Evolutionary conservation across 2,113 vertebrate genomes (phyloP).

Genomic region (Cathartes aura): DNA sequence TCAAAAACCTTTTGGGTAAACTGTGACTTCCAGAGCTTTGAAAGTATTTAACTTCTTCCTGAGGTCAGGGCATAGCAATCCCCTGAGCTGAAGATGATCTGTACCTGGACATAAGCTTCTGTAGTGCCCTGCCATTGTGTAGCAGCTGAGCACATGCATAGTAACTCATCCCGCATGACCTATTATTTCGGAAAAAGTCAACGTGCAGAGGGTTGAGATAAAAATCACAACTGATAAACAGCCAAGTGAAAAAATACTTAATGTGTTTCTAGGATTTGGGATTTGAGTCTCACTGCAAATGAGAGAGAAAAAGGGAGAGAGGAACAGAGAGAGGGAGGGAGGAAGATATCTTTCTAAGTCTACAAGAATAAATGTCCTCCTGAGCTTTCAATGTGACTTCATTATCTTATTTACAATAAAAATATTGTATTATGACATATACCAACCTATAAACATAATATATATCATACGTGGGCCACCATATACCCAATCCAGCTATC

Average conservation of each 20-base stretch:
- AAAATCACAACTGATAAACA: not conserved
- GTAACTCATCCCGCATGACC: not conserved
- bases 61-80: not conserved
- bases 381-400: not conserved
- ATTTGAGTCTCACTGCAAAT: not conserved
- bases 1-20: not conserved
- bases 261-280: not conserved
- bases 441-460: not conserved
- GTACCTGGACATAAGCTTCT: not conserved
- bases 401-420: not conserved
- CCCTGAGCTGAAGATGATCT: not conserved
- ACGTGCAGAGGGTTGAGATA: not conserved
- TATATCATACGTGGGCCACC: not conserved
- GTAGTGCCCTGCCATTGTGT: not conserved
- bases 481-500: not conserved
- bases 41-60: not conserved
- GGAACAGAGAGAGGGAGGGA: not conserved
- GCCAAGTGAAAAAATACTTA: not conserved
- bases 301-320: not conserved
- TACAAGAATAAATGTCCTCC: not conserved
- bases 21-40: not conserved
- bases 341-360: not conserved
- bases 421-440: not conserved
- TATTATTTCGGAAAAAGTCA: not conserved
- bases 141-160: not conserved